Base-by-base conservation (phyloP, 2,797 vertebrate genomes). In the Lepus oiostolus region DNA sequence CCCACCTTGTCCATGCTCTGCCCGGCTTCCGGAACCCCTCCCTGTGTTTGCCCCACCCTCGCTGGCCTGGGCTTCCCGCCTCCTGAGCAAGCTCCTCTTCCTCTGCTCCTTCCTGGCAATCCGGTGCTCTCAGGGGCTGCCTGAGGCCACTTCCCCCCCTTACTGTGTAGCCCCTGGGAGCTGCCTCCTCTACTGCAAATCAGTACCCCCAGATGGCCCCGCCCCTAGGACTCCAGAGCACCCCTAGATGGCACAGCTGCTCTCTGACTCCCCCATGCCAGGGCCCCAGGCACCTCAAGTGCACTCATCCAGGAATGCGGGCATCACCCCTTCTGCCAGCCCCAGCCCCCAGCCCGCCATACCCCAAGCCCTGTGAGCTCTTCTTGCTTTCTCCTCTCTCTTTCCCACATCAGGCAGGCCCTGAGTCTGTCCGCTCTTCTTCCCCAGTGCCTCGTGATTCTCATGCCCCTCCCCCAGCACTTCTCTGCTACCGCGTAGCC, bases 121-220 rank as follows among this genome's bases (percentile, higher is more conserved):
- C 7, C 2, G 7, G 13, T 58, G 75, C 16, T 24, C 13, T 71
- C 68, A 35, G 0, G 52, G 14, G 58, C 88, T 70, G 42, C 50
- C 85, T 35, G 14, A 32, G 54, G 24, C 60, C 14, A 2, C 35
- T 26, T 30, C 71, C 54, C 7, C 76, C 38, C 17, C 85, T 52
- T n/a, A 30, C 13, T 0, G 5, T 14, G 22, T 6, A 16, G 1
- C 2, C 60, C 6, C 65, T 7, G 11, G 74, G 17, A 63, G 12
- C 22, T 2, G 12, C 32, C 35, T 32, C 70, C 42, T 5, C 35
- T n/a, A 16, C 19, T 90, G 19, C 70, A 50, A 8, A 6, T 38
- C 50, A 28, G 30, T 21, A 17, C 60, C 67, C 76, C 71, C 58
- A 83, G 88, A 38, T 13, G 47, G 35, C n/a, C 4, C 16, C 17